A percentile compares a stretch with the other conserved stretches of the same genome.
Evolutionary conservation across 2,888 invertebrate genomes (phyloP).

Genomic region (Synergus itoensis): DNA sequence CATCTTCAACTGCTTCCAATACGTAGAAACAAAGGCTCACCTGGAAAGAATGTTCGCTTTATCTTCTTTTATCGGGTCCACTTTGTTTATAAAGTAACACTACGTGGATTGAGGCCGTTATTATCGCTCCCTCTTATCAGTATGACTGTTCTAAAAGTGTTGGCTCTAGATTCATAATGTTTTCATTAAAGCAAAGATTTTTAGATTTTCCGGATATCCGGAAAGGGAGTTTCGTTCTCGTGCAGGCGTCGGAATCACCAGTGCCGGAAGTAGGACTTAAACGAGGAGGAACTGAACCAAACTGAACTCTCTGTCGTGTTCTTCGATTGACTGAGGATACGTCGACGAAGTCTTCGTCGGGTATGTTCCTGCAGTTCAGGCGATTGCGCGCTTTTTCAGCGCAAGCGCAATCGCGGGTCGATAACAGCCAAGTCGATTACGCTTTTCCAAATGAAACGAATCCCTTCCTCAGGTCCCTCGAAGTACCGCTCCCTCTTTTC

Average conservation of each 20-base stretch:
- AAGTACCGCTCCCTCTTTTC: conserved; percentile 44
- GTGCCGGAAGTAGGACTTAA: conserved; percentile 28
- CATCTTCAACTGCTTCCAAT: not conserved
- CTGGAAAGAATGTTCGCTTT: conserved; percentile 46
- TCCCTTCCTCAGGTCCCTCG: conserved; percentile 43
- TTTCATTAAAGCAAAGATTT: not conserved
- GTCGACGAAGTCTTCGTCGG: conserved; percentile 33
- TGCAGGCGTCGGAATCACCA: conserved; percentile 75
- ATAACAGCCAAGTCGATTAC: conserved; percentile 60
- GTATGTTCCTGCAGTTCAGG: conserved; percentile 52
- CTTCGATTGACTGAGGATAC: conserved; percentile 51
- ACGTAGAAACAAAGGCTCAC: conserved; percentile 20
- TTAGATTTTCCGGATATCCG: conserved; percentile 40
- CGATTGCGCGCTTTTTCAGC: conserved; percentile 72
- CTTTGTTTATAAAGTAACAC: conserved; percentile 47
- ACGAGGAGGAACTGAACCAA: conserved; percentile 45
- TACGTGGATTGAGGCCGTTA: conserved; percentile 43
- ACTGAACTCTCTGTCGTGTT: conserved; percentile 48
- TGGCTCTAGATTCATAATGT: not conserved
- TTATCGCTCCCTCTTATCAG: conserved; percentile 49
- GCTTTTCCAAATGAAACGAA: conserved; percentile 49
- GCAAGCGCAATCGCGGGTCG: conserved; percentile 75
- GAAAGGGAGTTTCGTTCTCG: conserved; percentile 54
- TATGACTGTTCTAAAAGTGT: conserved; percentile 13
- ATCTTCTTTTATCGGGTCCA: conserved; percentile 54